These are phyloP conservation scores for Scatophagus argus DNA, from an alignment of 2,113 vertebrate genomes.

Conservation along the genomic window DNA sequence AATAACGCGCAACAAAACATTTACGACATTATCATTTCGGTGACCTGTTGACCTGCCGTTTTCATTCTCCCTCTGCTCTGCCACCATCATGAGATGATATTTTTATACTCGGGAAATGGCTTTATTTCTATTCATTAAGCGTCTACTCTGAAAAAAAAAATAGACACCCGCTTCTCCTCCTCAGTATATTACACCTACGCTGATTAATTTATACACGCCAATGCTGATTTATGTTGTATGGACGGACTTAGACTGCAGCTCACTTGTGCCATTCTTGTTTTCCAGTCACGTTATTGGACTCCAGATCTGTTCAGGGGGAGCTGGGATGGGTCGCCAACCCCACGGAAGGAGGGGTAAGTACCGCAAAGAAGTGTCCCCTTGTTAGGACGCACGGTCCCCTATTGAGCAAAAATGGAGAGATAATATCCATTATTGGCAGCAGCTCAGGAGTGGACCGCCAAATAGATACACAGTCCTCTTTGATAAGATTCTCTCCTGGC, in stretches of 20 bases:
- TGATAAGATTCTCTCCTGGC: conserved; percentile 49
- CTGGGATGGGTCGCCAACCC: conserved; percentile 98
- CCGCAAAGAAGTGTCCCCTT: conserved; percentile 67
- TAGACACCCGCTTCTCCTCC: conserved; percentile 4
- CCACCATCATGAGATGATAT: conserved; percentile 1
- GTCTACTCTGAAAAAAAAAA: not conserved
- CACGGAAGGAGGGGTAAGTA: conserved; percentile 98
- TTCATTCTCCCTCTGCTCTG: not conserved
- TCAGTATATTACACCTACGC: conserved; percentile 1
- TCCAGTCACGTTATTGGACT: conserved; percentile 97
- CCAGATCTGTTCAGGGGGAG: conserved; percentile 96
- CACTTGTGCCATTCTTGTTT: conserved; percentile 76
- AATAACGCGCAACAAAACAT: conserved; percentile 24
- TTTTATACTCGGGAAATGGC: conserved; percentile 11
- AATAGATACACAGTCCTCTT: conserved; percentile 55
- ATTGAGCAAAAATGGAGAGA: conserved; percentile 69
- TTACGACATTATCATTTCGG: not conserved
- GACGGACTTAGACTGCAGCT: conserved; percentile 36
- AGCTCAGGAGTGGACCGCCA: conserved; percentile 37
- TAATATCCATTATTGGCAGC: conserved; percentile 64
- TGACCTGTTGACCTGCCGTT: not conserved
- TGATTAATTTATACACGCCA: conserved; percentile 29
- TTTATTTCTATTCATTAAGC: conserved; percentile 13
- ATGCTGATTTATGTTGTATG: conserved; percentile 29
- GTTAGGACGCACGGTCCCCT: conserved; percentile 57